phyloP scores from a whole-genome alignment of 2,797 vertebrate species.

The Gambusia yucatana region DNA sequence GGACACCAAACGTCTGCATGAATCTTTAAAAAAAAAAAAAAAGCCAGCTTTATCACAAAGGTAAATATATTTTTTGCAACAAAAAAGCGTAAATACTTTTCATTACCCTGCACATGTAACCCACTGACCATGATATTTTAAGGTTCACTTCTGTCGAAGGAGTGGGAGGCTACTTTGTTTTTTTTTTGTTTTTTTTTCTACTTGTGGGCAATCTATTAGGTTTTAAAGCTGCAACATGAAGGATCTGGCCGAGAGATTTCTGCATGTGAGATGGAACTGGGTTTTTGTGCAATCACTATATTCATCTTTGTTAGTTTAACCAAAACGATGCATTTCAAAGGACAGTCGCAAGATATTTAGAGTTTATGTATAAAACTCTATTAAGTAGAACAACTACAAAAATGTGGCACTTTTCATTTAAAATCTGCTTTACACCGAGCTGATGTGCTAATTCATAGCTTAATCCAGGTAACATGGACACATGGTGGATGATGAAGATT shows the following conservation, averaged over 20 bases:
- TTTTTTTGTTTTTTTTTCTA: slow-evolving; percentile 28
- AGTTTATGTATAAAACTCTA: background rate
- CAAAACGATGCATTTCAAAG: background rate
- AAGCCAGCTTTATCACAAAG: background rate
- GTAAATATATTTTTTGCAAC: slow-evolving; percentile 16
- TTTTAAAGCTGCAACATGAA: slow-evolving; percentile 69
- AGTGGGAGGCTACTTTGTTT: slow-evolving; percentile 60
- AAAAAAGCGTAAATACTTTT: slow-evolving; percentile 37
- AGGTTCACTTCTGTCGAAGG: slow-evolving; percentile 66
- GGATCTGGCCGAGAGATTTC: slow-evolving; percentile 39
- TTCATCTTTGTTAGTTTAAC: background rate
- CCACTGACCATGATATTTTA: slow-evolving; percentile 61
- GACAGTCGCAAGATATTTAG: background rate
- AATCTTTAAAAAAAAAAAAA: background rate
- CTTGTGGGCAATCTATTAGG: slow-evolving; percentile 60
- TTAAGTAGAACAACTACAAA: background rate
- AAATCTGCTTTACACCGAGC: background rate
- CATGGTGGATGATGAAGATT: background rate
- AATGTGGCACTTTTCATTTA: background rate
- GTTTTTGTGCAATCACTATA: background rate
- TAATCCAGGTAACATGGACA: background rate
- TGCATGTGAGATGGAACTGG: slow-evolving; percentile 39
- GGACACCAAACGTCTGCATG: background rate
- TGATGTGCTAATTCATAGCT: background rate
- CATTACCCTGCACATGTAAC: slow-evolving; percentile 45